Conservation (phyloP, 2,113 vertebrate species). For the Phalacrocorax pelagicus region DNA sequence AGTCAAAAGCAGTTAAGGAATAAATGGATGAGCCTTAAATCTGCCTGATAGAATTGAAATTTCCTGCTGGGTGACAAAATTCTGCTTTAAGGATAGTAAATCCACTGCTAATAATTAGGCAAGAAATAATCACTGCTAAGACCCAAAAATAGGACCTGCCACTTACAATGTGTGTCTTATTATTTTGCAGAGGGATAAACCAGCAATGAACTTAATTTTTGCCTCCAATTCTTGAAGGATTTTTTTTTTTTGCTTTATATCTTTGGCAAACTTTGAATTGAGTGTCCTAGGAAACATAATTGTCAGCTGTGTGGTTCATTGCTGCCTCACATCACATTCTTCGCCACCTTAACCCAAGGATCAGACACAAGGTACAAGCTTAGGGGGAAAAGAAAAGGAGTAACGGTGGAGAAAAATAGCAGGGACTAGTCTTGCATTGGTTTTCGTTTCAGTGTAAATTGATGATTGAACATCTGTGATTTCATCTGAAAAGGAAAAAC, state of each 20-base stretch:
- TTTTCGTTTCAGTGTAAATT: not conserved
- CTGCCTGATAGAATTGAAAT: slow-evolving; percentile 13
- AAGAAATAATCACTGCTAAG: not conserved
- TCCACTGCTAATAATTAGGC: slow-evolving; percentile 24
- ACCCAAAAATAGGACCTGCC: slow-evolving; percentile 3
- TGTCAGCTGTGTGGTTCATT: not conserved
- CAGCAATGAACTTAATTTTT: not conserved
- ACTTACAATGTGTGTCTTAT: not conserved
- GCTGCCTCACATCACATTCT: not conserved
- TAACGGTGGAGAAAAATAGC: not conserved
- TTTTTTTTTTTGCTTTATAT: not conserved
- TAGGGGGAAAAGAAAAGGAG: not conserved
- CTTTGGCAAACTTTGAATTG: not conserved
- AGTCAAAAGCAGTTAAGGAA: not conserved
- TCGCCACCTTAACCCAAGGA: not conserved
- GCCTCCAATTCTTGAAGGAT: not conserved
- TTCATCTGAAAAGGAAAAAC: not conserved
- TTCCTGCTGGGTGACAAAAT: slow-evolving; percentile 41
- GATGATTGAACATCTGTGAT: not conserved
- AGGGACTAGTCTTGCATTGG: not conserved
- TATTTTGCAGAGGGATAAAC: not conserved
- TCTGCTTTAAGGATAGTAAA: slow-evolving; percentile 43
- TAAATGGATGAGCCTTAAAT: slow-evolving; percentile 6
- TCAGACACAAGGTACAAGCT: not conserved
- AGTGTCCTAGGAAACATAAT: not conserved